Conservation (phyloP, 2,797 vertebrate species). For the Valencia hispanica region DNA sequence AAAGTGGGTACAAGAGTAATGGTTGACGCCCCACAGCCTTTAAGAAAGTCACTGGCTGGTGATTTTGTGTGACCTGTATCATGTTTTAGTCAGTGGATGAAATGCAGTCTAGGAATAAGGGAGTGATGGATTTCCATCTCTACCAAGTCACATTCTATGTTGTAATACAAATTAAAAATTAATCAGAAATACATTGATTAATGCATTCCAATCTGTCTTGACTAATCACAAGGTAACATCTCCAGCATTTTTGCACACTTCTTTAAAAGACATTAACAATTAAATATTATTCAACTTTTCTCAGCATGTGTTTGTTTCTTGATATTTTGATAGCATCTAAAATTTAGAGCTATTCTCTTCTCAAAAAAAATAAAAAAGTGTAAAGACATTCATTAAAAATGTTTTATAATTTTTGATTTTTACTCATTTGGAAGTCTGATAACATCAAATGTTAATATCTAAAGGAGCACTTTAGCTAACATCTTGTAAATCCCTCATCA, state of each 20-base stretch:
- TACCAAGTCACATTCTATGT: conserved; percentile 7
- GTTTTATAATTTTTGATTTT: conserved; percentile 15
- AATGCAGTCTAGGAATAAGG: conserved; percentile 33
- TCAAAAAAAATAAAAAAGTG: neutral
- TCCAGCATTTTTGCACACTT: neutral
- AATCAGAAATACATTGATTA: neutral
- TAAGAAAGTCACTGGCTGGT: conserved; percentile 66
- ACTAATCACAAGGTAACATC: neutral
- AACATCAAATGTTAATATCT: conserved; percentile 4
- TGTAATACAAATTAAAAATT: conserved; percentile 9
- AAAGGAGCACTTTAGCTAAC: neutral
- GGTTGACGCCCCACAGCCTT: conserved; percentile 43
- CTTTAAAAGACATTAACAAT: neutral
- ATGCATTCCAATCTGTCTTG: neutral
- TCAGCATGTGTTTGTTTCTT: neutral
- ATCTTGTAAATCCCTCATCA: conserved; percentile 4
- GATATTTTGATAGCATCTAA: neutral
- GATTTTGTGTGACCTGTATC: conserved; percentile 50
- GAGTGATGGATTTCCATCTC: conserved; percentile 30
- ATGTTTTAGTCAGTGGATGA: conserved; percentile 48
- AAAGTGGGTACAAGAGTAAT: conserved; percentile 34
- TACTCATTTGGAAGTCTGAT: conserved; percentile 18
- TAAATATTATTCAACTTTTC: neutral
- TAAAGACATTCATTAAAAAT: conserved; percentile 7
- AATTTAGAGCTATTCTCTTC: neutral